Conservation (phyloP, 2,888 invertebrate species). For the Merodon equestris region DNA sequence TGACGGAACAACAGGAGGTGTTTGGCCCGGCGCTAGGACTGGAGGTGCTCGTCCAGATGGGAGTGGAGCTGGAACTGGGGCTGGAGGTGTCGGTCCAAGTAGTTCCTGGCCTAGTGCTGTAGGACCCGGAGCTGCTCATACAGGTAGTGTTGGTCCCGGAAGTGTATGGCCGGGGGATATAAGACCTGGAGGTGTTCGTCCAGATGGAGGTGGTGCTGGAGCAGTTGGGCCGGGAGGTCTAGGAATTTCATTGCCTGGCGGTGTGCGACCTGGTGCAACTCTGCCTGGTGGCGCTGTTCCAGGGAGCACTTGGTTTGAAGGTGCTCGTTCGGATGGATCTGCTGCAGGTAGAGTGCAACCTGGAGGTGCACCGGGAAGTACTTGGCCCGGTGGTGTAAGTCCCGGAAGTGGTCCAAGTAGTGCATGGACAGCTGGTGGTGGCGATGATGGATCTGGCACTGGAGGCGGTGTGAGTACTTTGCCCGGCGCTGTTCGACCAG, state of each 20-base stretch:
- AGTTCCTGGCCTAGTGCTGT: constrained; percentile 17
- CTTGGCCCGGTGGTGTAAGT: constrained; percentile 26
- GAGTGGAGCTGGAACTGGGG: neutral
- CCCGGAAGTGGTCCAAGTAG: constrained; percentile 11
- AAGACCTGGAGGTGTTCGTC: constrained; percentile 24
- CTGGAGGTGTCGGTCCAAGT: constrained; percentile 2
- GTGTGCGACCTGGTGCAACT: constrained; percentile 36
- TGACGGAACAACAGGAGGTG: neutral
- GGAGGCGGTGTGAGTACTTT: neutral
- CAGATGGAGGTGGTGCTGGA: constrained; percentile 29
- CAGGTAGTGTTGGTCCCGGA: constrained; percentile 20
- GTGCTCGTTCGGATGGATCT: constrained; percentile 34
- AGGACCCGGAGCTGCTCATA: too few species aligned
- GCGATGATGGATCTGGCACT: neutral
- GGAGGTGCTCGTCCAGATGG: neutral
- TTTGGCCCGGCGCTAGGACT: constrained; percentile 2
- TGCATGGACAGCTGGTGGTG: constrained; percentile 25
- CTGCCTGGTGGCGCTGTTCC: constrained; percentile 39
- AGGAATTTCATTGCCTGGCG: constrained; percentile 40
- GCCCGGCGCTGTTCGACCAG: neutral
- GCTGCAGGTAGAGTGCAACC: constrained; percentile 18
- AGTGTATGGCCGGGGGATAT: constrained; percentile 24
- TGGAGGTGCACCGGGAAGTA: constrained; percentile 21
- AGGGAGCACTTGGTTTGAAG: constrained; percentile 43
- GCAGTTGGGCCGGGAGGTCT: constrained; percentile 30